Conservation (phyloP, 1,140 invertebrate genomes). For the Venturia canescens region DNA sequence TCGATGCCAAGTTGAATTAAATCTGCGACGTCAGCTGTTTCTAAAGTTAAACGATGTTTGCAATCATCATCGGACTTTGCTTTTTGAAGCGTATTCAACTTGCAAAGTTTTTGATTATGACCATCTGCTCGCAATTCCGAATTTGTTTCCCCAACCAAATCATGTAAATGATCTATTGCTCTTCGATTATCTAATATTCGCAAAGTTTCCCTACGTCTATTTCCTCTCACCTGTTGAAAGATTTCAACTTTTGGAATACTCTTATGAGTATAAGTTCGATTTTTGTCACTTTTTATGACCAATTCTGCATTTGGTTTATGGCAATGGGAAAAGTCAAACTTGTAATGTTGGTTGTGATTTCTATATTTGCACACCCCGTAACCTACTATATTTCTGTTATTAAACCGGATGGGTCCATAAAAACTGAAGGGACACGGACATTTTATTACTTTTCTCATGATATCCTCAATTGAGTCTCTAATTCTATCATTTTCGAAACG, state of each 20-base stretch:
- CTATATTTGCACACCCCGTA: conserved; percentile 31
- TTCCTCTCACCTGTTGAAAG: background rate
- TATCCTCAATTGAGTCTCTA: background rate
- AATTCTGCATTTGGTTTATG: background rate
- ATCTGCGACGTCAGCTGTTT: conserved; percentile 49
- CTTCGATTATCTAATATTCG: too few species aligned
- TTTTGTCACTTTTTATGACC: background rate
- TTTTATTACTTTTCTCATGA: background rate
- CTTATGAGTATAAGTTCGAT: conserved; percentile 16
- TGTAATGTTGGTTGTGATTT: background rate
- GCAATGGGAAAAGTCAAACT: background rate
- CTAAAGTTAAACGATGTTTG: conserved; percentile 31
- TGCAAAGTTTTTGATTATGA: conserved; percentile 38
- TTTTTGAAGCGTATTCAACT: conserved; percentile 30
- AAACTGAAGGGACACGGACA: conserved; percentile 12
- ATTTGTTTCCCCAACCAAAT: too few species aligned
- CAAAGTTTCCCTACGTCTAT: too few species aligned
- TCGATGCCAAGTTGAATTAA: conserved; percentile 41
- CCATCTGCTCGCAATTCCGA: conserved; percentile 8
- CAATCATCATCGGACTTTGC: conserved; percentile 47
- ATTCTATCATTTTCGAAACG: background rate
- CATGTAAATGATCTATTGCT: too few species aligned
- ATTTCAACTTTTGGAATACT: conserved; percentile 28
- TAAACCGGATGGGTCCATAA: conserved; percentile 15
- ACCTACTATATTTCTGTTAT: conserved; percentile 24